Base-by-base conservation (phyloP, 2,797 vertebrate genomes). In the Trematomus bernacchii region DNA sequence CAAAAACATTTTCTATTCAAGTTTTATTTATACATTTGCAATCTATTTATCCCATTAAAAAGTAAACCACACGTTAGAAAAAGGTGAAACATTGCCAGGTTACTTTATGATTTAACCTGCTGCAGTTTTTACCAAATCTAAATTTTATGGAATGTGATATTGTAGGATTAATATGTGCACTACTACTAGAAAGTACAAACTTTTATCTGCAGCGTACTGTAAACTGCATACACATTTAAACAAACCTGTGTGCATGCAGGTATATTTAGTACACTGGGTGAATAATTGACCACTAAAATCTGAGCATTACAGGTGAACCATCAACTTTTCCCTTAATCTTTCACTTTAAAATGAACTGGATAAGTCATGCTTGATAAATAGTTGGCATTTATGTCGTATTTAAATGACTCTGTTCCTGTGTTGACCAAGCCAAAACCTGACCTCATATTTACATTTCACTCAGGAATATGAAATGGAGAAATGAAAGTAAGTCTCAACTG, bases 391-490 rank as follows among this genome's bases (percentile, higher is more conserved):
- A 58, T 27, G 8, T 50, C 62, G 12, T 18, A 33, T 61, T 52
- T 62, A 43, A 27, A 63, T 30, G 46, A 27, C 50, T 3, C 14
- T 63, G 16, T 43, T 33, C 3, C 14, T 30, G 52, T 37, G 4
- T 50, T 40, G 53, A 71, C 13, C 48, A 61, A 69, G 44, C 6
- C 21, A 76, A 74, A 70, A 66, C n/a, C 18, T 57, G 21, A 58
- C 13, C 10, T 59, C 10, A 10, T 21, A 16, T 47, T 67, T 23
- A 73, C 13, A 55, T 47, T 79, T 53, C 0, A 0, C 21, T 61
- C 21, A n/a, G 4, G 33, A 12, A 33, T 7, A 63, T 30, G 3
- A 66, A 86, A 88, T 69, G 11, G 40, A 79, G 85, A 92, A 93
- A 80, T 71, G 80, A 92, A 47, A 91, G 70, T 55, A 3, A 7